These are phyloP conservation scores for Beroe forskalii DNA, from an alignment of 37 sponge, comb jelly and placozoan species.

Conservation along the genomic window DNA sequence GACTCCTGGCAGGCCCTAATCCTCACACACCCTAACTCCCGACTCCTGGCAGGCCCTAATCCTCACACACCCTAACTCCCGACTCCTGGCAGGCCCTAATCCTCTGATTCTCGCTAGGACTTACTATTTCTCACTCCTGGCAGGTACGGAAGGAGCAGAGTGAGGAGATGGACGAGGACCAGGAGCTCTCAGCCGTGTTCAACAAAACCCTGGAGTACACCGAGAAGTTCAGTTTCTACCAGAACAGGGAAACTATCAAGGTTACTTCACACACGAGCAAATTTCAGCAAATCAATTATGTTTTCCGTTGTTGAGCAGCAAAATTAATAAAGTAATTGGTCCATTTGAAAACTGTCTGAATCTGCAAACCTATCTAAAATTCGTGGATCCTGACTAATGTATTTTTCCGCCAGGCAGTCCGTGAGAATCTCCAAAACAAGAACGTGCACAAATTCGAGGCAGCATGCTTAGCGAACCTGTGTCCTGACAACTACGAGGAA, in stretches of 20 bases:
- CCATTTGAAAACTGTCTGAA: not conserved
- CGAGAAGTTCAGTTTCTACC: conserved; percentile 92
- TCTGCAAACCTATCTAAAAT: not conserved
- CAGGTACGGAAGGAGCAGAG: conserved; percentile 85
- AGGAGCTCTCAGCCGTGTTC: conserved; percentile 89
- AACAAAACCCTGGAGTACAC: conserved; percentile 89
- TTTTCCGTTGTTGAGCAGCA: too few relatives aligned
- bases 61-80: too few relatives aligned
- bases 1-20: too few relatives aligned
- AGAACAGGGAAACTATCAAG: conserved; percentile 89
- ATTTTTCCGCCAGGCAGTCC: conserved; percentile 13
- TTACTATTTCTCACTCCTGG: not conserved
- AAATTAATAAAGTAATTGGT: conserved; percentile 76
- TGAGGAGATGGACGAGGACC: conserved; percentile 88
- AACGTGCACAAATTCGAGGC: conserved; percentile 93
- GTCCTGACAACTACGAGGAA: conserved; percentile 88
- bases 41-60: too few relatives aligned
- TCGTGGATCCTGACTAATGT: not conserved
- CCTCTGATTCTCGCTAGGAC: not conserved
- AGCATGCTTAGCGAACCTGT: conserved; percentile 85
- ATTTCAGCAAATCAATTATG: too few relatives aligned
- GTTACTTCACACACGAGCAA: too few relatives aligned
- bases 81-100: too few relatives aligned
- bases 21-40: too few relatives aligned
- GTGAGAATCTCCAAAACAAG: conserved; percentile 74